Base-by-base conservation (phyloP, 2,888 invertebrate genomes). In the Amphipyra tragopoginis region DNA sequence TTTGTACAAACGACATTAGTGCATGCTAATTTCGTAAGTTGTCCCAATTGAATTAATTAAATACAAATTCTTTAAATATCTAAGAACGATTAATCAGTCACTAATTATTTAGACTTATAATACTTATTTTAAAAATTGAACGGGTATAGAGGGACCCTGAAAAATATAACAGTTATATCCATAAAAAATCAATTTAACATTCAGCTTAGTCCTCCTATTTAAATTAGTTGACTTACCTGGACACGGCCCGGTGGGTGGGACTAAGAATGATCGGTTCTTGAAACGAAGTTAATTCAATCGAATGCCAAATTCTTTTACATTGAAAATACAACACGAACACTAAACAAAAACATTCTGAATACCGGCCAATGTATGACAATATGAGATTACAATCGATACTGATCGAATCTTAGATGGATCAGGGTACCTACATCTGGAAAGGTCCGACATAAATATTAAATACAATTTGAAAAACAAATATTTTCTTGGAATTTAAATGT, bases 391-490 rank as follows among this genome's bases (percentile, higher is more conserved):
- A 42, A 57, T 54, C 56, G 49, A 36, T 42, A 39, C 10, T 45
- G 44, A 59, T 33, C 36, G 50, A 39, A 54, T 48, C 33, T 48
- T 38, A 40, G 21, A 42, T n/a, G 33, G 4, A 50, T 47, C 49
- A 6, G 11, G 43, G 15, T 55, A 48, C 38, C 33, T 47, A 38
- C 44, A 36, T 73, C 76, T 73, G 64, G 71, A 80, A 73, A 51
- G 57, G 38, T 42, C 45, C 49, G 29, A 76, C 66, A 74, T 80
- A 65, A 76, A 82, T 83, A 77, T 79, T 61, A 77, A 74, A 70
- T 60, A 47, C 9, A 40, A 77, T 75, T 74, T 75, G 51, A 79
- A 79, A 73, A 77, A 14, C 79, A 79, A 79, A 78, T 63, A 8
- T 52, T 11, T 45, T 63, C 51, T 53, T 53, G 34, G 58, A 75